phyloP scores from a whole-genome alignment of 2,797 vertebrate species.

The Anguilla megastoma region DNA sequence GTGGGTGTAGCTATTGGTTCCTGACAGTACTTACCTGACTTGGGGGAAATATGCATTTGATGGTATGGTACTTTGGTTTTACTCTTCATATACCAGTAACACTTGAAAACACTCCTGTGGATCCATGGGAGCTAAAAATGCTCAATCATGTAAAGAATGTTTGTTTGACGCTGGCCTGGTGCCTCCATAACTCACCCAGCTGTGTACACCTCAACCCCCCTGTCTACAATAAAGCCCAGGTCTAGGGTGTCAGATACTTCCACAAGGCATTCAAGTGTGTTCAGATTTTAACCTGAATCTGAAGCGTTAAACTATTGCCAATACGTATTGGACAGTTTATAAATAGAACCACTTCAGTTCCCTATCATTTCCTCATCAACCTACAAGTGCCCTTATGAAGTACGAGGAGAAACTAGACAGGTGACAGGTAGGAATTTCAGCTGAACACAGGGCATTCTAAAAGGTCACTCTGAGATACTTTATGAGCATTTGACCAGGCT shows the following conservation, averaged over 20 bases:
- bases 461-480: no score
- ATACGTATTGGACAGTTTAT: neutral
- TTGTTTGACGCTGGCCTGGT: neutral
- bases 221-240: neutral
- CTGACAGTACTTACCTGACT: neutral
- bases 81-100: neutral
- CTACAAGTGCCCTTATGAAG: no score
- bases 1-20: neutral
- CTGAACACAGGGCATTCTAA: no score
- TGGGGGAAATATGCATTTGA: neutral
- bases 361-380: no score
- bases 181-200: neutral
- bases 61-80: neutral
- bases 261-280: no score
- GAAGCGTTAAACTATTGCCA: neutral
- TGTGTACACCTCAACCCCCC: neutral
- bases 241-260: neutral
- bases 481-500: neutral
- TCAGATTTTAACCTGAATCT: neutral
- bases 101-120: neutral
- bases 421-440: no score
- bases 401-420: no score
- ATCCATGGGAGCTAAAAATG: neutral
- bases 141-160: neutral
- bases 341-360: neutral